Percentiles rank a stretch among this genome's conserved stretches.
Evolutionary conservation across 64 coral and sea anemone species (phyloP).

Genomic region (Cladopsammia gracilis): DNA sequence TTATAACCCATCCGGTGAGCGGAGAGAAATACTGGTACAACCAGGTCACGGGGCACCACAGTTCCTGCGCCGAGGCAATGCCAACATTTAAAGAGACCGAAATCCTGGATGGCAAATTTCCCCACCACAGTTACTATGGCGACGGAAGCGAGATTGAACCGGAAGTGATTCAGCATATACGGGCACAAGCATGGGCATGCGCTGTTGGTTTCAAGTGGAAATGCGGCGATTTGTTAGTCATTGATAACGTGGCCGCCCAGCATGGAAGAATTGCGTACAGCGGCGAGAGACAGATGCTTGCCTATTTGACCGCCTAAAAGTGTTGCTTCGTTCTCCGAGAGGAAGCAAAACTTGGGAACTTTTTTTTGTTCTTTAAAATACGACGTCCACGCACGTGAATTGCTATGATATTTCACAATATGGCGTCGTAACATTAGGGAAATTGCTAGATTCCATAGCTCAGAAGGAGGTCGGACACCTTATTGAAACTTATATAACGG

Average conservation of each 20-base stretch:
- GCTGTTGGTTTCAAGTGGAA: conserved; percentile 57
- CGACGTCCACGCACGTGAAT: no score
- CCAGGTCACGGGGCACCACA: background rate
- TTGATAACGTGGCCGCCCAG: conserved; percentile 42
- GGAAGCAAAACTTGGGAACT: no score
- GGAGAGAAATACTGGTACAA: conserved; percentile 61
- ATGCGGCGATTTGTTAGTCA: conserved; percentile 25
- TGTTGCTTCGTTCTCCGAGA: no score
- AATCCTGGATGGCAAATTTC: conserved; percentile 1
- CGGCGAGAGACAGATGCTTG: conserved; percentile 40
- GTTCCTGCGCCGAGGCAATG: background rate
- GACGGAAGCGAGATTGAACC: conserved; percentile 61
- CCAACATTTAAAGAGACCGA: conserved; percentile 7
- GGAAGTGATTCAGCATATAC: conserved; percentile 58
- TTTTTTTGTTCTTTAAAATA: no score
- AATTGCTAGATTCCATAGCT: no score
- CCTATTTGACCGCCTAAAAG: conserved; percentile 5
- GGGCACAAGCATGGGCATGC: conserved; percentile 44
- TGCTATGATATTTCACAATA: no score
- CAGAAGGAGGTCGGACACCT: no score
- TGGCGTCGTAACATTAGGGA: no score
- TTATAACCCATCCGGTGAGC: conserved; percentile 11
- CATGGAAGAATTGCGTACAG: conserved; percentile 32
- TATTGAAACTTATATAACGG: no score
- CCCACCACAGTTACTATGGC: conserved; percentile 23